Evolutionary conservation across 2,113 vertebrate genomes (phyloP).

Genomic region (Hypanus sabinus): DNA sequence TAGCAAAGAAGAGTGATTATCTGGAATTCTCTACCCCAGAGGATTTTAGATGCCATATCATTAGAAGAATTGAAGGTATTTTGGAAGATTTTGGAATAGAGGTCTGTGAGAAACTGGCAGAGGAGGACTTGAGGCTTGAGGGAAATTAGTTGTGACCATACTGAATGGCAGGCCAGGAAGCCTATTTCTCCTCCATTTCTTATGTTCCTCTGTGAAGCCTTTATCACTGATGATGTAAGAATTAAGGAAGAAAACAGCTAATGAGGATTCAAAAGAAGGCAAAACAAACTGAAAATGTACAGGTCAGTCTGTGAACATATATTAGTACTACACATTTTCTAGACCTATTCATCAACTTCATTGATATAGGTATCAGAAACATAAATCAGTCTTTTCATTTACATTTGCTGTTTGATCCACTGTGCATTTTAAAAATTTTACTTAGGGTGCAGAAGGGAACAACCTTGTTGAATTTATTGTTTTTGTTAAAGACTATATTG

Average conservation of each 20-base stretch:
- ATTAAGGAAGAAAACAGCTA: not conserved
- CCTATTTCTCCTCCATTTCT: no score
- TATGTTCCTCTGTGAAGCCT: not conserved
- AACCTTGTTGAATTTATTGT: not conserved
- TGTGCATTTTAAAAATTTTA: not conserved
- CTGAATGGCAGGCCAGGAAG: no score
- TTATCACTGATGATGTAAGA: not conserved
- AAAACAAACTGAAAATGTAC: not conserved
- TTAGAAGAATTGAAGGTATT: no score
- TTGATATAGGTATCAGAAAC: not conserved
- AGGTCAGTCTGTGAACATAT: not conserved
- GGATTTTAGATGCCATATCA: no score
- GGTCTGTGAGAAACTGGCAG: no score
- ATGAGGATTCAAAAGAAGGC: not conserved
- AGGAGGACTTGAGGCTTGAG: no score
- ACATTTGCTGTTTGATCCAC: not conserved
- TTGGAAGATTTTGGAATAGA: no score
- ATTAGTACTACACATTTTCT: not conserved
- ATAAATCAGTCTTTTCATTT: not conserved
- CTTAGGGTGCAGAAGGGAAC: not conserved
- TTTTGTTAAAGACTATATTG: not conserved
- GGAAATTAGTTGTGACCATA: no score
- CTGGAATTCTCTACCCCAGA: no score
- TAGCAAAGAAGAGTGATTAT: no score
- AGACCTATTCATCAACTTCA: not conserved